Conservation (phyloP, 2,113 vertebrate genomes). For the Mionectes macconnelli region DNA sequence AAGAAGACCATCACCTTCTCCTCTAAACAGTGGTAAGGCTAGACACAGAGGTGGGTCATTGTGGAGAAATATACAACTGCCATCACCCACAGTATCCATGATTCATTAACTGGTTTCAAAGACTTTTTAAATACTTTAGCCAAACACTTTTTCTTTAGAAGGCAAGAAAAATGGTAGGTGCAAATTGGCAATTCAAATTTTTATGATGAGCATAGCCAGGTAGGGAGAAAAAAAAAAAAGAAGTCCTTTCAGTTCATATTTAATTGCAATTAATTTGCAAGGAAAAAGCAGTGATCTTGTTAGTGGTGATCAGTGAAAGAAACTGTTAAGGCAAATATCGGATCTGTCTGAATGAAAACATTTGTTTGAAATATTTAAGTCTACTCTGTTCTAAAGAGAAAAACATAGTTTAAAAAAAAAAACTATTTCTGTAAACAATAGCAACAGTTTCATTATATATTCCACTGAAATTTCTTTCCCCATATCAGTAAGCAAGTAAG, state of each 20-base stretch:
- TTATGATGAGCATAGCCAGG: background rate
- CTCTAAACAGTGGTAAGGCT: background rate
- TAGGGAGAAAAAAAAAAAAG: background rate
- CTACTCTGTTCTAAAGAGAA: background rate
- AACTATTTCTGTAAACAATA: background rate
- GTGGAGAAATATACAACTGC: fast-evolving
- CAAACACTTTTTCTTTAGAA: background rate
- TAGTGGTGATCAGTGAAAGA: background rate
- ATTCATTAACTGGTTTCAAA: background rate
- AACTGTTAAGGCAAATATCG: background rate
- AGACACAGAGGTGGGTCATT: background rate
- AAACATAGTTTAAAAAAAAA: background rate
- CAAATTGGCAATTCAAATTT: background rate
- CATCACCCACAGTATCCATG: background rate
- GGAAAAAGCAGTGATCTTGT: background rate
- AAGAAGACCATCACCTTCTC: background rate
- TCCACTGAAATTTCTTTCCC: background rate
- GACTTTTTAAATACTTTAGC: background rate
- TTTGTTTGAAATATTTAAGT: background rate
- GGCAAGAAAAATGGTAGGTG: background rate
- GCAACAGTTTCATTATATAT: background rate
- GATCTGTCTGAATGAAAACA: background rate
- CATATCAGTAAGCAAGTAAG: background rate
- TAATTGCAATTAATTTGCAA: background rate
- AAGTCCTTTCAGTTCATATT: background rate